Evolutionary conservation across 2,888 invertebrate genomes (phyloP).

Genomic region (Neoaliturus tenellus): DNA sequence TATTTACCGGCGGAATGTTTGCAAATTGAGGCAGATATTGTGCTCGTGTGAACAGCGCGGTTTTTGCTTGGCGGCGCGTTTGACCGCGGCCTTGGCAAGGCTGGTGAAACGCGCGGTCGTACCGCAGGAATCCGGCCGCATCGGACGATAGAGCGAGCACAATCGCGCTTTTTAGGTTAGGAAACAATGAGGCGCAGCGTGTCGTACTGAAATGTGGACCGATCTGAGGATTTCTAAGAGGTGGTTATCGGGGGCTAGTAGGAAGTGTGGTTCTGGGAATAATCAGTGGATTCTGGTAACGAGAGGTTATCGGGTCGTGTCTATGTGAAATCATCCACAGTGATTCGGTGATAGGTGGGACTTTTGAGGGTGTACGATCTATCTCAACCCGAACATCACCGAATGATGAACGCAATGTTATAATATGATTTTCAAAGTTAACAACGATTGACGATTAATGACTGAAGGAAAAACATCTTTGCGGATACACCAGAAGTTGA

Average conservation of each 20-base stretch:
- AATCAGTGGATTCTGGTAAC: neutral
- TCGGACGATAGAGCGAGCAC: no score
- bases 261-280: neutral
- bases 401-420: no score
- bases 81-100: conserved; percentile 9
- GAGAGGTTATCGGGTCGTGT: no score
- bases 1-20: conserved; percentile 46
- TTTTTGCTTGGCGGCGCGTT: conserved; percentile 29
- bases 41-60: conserved; percentile 40
- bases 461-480: no score
- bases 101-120: neutral
- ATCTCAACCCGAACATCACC: no score
- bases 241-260: neutral
- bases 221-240: neutral
- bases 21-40: conserved; percentile 47
- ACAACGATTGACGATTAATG: no score
- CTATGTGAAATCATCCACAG: no score
- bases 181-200: conserved; percentile 5
- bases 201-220: neutral
- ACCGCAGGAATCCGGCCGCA: neutral
- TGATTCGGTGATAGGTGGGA: no score
- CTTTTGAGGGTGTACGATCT: no score
- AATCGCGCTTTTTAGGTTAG: neutral
- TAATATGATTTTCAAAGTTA: no score
- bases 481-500: no score